A percentile compares a stretch with the other conserved stretches of the same genome.
Evolutionary conservation across 2,113 vertebrate genomes (phyloP).

Genomic region (Caracal caracal): DNA sequence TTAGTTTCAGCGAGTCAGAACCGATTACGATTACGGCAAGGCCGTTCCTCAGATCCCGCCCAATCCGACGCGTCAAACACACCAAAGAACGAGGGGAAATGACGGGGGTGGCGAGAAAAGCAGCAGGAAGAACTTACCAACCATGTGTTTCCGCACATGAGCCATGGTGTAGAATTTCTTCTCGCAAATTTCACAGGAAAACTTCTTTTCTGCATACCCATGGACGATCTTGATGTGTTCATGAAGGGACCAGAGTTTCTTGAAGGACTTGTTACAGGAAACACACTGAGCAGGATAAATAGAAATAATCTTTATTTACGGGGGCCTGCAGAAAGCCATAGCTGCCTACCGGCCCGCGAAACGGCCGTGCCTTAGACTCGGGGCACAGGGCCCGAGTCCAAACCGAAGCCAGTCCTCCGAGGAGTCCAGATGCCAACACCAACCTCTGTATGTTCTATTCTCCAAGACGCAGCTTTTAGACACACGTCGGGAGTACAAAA

Average conservation of each 20-base stretch:
- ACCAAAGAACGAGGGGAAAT: not conserved
- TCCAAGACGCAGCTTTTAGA: not conserved
- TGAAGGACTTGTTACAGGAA: constrained; percentile 98
- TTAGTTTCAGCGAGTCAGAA: not conserved
- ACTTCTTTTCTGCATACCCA: constrained; percentile 98
- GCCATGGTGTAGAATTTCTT: constrained; percentile 99
- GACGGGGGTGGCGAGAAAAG: not conserved
- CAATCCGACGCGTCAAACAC: not conserved
- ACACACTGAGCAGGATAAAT: constrained; percentile 90
- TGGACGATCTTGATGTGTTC: constrained; percentile 99
- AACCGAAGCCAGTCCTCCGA: not conserved
- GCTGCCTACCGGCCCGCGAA: constrained; percentile 28
- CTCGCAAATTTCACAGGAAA: constrained; percentile 98
- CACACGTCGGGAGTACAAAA: not conserved
- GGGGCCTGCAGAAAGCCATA: not conserved
- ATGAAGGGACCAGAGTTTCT: constrained; percentile 99
- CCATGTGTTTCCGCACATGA: constrained; percentile 98
- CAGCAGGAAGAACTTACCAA: constrained; percentile 90
- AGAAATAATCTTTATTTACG: constrained; percentile 75
- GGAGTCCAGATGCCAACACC: constrained; percentile 1
- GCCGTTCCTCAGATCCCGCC: not conserved
- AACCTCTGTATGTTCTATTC: not conserved
- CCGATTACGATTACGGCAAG: not conserved
- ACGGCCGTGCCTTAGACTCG: not conserved
- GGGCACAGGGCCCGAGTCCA: not conserved